Evolutionary conservation across 2,888 invertebrate species (phyloP), one percentile per base, ranked within the genome.

Genomic region (Zaprionus lineosus): DNA sequence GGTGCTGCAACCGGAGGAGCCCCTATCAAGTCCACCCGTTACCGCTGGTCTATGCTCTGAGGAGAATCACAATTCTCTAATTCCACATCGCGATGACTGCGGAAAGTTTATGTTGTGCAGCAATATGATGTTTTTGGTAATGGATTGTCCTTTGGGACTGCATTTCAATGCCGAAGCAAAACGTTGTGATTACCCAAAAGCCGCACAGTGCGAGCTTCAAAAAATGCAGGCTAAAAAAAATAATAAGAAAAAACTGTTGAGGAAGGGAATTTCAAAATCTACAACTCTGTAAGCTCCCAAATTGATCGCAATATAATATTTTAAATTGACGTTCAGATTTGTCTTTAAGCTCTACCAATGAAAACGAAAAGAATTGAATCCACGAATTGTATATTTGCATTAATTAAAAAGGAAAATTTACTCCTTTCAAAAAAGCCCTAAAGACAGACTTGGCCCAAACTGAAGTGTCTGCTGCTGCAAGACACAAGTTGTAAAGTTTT

Each of bases 121-220:
- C 43, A 73, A 71, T 5, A 64, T 59, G 53, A 58, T 70, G 43
- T 57, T 77, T 8, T 18, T 70, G 6, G 78, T 75, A 8, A 81
- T 87, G 79, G 40, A 65, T 11, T 87, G 87, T 40, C 86, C 87
- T 2, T 19, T 14, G 1, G 87, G 86, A 4, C 43, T 87, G 28
- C 83, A 87, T 36, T 87, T 87, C 14, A 85, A 77, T 67, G 31
- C 40, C 1, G 31, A 67, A 0, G 33, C 51, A 0, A 60, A 48
- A 1, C 71, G 77, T 2, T 87, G 87, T 29, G 87, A 87, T 36
- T 86, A 84, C 67, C 85, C 87, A 3, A 67, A 63, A 14, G 37
- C 71, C 0, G 86, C 86, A 0, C 57, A 76, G 2, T 87, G 87
- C 14, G 24, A 58, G 15, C 6, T 50, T 8, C 26, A 31, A 31